Base-by-base conservation (phyloP, 2,797 vertebrate species). In the Sebastes hubbsi region DNA sequence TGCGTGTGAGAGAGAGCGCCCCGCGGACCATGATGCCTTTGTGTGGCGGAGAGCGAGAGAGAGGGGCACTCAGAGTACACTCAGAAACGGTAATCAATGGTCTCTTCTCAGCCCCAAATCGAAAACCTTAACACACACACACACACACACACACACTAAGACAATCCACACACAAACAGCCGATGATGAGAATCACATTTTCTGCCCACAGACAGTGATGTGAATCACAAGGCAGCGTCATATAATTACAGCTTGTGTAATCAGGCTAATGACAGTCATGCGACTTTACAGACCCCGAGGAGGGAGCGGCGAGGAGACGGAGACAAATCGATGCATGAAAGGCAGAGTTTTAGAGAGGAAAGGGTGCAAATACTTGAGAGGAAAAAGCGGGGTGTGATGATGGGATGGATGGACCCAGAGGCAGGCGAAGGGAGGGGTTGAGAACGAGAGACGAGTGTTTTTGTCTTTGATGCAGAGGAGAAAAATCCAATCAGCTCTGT, bases 401-500 rank as follows among this genome's bases (percentile, higher is more conserved):
- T 30, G 71, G 81, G 77, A 77, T 61, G 77, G 74, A 87, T 66
- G 66, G 76, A 82, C 59, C 74, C 65, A 62, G 84, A 76, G 83
- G 83, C 66, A 3, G 24, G 36, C 63, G 2, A 25, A 24, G 34
- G 24, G 36, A 27, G 63, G 38, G 67, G 16, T 24, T 66, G 84
- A 76, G 84, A 80, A 71, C 18, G 36, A 84, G 58, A 84, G 72
- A 74, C 36, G 46, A 86, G 82, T 76, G 83, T 90, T 92, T 93
- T 89, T 92, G 84, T 92, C 81, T 89, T 85, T 87, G 85, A 91
- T 87, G 88, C 83, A 84, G 76, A 87, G 81, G 83, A 91, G 84
- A 89, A 90, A 94, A 95, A 94, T 93, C 90, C 89, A 95, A 95
- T 95, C 94, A 93, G 85, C 79, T 63, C 61, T 68, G 82, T 85